Evolutionary conservation across 2,113 vertebrate genomes (phyloP).

Genomic region (Solea senegalensis): DNA sequence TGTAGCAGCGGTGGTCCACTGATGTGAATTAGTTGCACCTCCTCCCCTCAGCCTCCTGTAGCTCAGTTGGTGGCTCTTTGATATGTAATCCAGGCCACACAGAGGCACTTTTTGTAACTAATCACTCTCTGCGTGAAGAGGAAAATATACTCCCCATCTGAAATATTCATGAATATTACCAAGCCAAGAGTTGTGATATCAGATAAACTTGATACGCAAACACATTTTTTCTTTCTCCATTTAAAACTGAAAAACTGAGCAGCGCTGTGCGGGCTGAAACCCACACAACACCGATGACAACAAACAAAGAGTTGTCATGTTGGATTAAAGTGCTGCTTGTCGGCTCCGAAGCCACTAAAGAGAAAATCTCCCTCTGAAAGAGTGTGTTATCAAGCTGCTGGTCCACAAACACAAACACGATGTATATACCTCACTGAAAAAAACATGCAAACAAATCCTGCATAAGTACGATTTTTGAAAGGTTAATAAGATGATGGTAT

Average conservation of each 20-base stretch:
- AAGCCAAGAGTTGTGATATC: not conserved
- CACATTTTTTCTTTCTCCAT: not conserved
- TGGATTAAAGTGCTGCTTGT: slow-evolving; percentile 33
- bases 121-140: slow-evolving; percentile 17
- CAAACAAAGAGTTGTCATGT: slow-evolving; percentile 29
- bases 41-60: slow-evolving; percentile 34
- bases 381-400: slow-evolving; percentile 12
- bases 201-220: not conserved
- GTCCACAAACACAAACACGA: not conserved
- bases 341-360: slow-evolving; percentile 10
- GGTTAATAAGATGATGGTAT: too few species aligned
- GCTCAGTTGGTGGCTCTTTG: slow-evolving; percentile 36
- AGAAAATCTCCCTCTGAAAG: slow-evolving; percentile 34
- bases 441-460: not conserved
- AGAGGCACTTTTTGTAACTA: slow-evolving; percentile 25
- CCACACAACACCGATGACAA: slow-evolving; percentile 10
- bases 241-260: not conserved
- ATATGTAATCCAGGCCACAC: slow-evolving; percentile 21
- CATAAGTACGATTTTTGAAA: too few species aligned
- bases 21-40: slow-evolving; percentile 31
- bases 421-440: not conserved
- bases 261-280: not conserved
- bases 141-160: not conserved
- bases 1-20: slow-evolving; percentile 29
- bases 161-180: slow-evolving; percentile 19